Evolutionary conservation across 2,797 vertebrate genomes (phyloP), one percentile per base, ranked within the genome.

Genomic region (Mastacembelus armatus): DNA sequence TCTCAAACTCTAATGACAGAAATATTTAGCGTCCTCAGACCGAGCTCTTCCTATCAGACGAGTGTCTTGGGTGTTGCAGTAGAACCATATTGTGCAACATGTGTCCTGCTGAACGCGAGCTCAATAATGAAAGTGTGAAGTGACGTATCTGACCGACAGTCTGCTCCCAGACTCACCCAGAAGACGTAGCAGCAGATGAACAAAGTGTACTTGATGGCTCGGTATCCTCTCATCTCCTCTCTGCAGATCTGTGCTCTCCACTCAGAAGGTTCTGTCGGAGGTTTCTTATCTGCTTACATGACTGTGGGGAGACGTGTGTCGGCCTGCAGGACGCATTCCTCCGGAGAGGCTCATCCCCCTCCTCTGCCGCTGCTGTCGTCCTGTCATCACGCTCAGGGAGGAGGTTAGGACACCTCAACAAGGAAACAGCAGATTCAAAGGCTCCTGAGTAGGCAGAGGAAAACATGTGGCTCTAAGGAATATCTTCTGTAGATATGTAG

Each of bases 151-250:
- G 18, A 26, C 26, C 7, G 21, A 36, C 5, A 57, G 5, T 35
- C 2, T 16, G 33, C 2, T 6, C 4, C 32, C 30, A 12, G 38
- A 51, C 93, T 92, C 80, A 94, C 94, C 93, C 92, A 94, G 77
- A 94, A 92, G 40, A 91, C 49, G 71, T 94, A 94, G 82, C 94
- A 94, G 83, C 84, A 93, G 73, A 90, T 21, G 65, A 94, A 94
- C 5, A 94, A 47, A 2, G 81, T 92, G 87, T 92, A 93, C 32
- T 94, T 94, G 21, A 92, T 52, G 40, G 44, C 70, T 69, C 85
- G 44, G 87, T 91, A 94, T 27, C 91, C 78, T 73, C 87, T 91
- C 89, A 92, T 93, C 38, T 65, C 80, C 69, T 32, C 77, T 63
- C 36, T 22, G 63, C 68, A 21, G 38, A 0, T 51, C 45, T 21